A percentile compares a stretch with the other conserved stretches of the same genome.
Evolutionary conservation across 2,888 invertebrate genomes (phyloP).

Genomic region (Penaeus monodon): DNA sequence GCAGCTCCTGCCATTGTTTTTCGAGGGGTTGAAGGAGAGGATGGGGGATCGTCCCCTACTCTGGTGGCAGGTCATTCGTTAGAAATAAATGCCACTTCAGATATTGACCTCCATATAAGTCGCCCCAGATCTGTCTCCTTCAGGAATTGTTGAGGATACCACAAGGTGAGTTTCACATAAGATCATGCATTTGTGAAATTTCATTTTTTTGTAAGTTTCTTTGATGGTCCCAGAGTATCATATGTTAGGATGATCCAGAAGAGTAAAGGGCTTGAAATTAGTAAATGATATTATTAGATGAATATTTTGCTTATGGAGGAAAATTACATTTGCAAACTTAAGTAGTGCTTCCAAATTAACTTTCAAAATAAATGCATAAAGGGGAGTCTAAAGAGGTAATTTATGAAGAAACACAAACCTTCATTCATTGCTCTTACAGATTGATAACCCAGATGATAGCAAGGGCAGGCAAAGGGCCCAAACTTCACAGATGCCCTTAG

Average conservation of each 20-base stretch:
- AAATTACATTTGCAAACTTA: too few species aligned
- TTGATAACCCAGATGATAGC: conserved; percentile 40
- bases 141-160: conserved; percentile 72
- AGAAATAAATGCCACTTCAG: conserved; percentile 85
- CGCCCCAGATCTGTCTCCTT: conserved; percentile 77
- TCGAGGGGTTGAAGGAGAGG: conserved; percentile 12
- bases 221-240: background rate
- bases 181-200: background rate
- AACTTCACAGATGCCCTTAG: conserved; percentile 12
- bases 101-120: conserved; percentile 81
- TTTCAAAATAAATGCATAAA: too few species aligned
- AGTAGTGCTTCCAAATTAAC: too few species aligned
- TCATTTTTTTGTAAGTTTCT: too few species aligned
- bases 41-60: conserved; percentile 66
- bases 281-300: too few species aligned
- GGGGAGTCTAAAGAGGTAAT: too few species aligned
- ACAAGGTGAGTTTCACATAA: conserved; percentile 52
- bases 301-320: too few species aligned
- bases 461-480: conserved; percentile 18
- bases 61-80: conserved; percentile 85
- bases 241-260: background rate
- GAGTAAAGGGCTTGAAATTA: too few species aligned
- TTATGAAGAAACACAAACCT: background rate
- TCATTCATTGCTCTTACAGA: conserved; percentile 21
- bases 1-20: conserved; percentile 69